Conservation (phyloP, 2,113 vertebrate species). For the Apus apus region DNA sequence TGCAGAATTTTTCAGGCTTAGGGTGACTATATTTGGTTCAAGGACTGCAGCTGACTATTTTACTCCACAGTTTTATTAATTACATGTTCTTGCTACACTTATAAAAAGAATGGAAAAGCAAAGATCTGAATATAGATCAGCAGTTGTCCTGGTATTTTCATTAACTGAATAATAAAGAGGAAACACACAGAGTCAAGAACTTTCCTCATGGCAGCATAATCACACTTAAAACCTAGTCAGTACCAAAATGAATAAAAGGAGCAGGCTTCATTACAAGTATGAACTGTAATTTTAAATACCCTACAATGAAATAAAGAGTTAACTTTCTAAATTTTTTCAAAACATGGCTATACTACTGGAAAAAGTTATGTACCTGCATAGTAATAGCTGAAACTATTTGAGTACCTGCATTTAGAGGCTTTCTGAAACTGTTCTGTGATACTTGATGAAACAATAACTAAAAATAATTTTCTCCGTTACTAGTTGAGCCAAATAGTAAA, state of each 20-base stretch:
- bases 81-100: not conserved
- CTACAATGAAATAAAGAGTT: not conserved
- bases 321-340: not conserved
- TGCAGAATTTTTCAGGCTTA: not conserved
- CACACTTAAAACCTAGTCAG: not conserved
- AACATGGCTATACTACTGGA: not conserved
- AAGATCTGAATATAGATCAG: not conserved
- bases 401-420: not conserved
- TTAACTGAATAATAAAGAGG: not conserved
- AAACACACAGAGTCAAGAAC: not conserved
- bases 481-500: not conserved
- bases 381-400: not conserved
- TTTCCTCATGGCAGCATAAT: not conserved
- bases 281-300: not conserved
- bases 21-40: not conserved
- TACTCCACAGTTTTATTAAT: not conserved
- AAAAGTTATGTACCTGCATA: not conserved
- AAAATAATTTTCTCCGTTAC: not conserved
- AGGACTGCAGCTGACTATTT: not conserved
- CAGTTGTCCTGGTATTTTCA: not conserved
- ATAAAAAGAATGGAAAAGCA: slow-evolving; percentile 3
- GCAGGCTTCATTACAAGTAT: not conserved
- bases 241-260: not conserved
- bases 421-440: not conserved
- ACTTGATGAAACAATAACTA: not conserved